Evolutionary conservation across 2,113 vertebrate genomes (phyloP).

Genomic region (Nerophis lumbriciformis): DNA sequence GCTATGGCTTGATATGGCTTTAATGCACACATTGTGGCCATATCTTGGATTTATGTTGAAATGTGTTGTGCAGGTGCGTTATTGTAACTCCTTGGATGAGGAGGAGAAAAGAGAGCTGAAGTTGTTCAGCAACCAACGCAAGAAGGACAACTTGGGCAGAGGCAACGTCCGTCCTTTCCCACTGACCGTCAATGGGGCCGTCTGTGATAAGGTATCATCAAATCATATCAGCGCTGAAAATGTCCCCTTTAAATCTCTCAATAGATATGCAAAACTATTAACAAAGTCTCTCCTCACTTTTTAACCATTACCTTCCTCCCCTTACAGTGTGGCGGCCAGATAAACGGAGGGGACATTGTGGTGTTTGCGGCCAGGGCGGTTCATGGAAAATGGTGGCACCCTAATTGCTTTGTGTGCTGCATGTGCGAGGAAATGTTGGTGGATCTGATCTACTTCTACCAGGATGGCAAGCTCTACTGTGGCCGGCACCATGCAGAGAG

Average conservation of each 20-base stretch:
- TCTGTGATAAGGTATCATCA: constrained; percentile 86
- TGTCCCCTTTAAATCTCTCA: constrained; percentile 13
- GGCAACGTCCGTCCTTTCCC: constrained; percentile 92
- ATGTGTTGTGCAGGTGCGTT: constrained; percentile 78
- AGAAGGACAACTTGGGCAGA: constrained; percentile 90
- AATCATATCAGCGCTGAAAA: no score
- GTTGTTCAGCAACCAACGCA: constrained; percentile 94
- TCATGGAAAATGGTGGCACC: constrained; percentile 92
- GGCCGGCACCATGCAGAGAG: constrained; percentile 92
- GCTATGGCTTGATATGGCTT: not conserved
- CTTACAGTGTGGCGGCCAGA: constrained; percentile 85
- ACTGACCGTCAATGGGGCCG: constrained; percentile 86
- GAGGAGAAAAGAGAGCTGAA: constrained; percentile 96
- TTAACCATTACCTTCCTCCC: constrained; percentile 6
- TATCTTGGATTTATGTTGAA: constrained; percentile 2
- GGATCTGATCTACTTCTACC: constrained; percentile 96
- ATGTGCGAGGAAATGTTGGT: constrained; percentile 91
- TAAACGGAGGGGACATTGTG: constrained; percentile 91
- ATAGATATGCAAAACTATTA: not conserved
- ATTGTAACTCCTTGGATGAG: constrained; percentile 91
- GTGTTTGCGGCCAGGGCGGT: constrained; percentile 88
- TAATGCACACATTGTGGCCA: not conserved
- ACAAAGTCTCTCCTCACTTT: constrained; percentile 1
- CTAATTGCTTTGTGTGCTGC: constrained; percentile 91
- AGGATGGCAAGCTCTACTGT: constrained; percentile 95